phyloP scores from a whole-genome alignment of 2,113 vertebrate species.

The Macrotis lagotis region DNA sequence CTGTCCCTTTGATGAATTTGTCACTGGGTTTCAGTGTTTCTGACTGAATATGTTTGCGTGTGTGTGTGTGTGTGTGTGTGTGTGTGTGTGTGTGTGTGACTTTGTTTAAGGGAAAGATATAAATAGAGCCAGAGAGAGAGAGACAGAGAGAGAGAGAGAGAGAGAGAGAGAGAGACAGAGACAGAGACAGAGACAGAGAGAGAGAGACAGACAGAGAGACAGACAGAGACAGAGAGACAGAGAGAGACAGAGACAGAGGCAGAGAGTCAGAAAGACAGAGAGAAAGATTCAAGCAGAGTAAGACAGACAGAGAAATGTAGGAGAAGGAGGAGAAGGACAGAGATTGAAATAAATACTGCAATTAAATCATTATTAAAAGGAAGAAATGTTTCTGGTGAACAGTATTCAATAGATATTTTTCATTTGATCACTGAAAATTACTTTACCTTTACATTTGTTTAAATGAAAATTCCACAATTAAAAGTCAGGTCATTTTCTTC shows the following conservation, averaged over 20 bases:
- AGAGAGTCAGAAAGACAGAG: neutral
- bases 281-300: neutral
- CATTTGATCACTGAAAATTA: conserved; percentile 62
- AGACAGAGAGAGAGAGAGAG: neutral
- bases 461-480: conserved; percentile 26
- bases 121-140: too few relatives aligned
- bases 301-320: too few relatives aligned
- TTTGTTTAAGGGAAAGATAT: too few relatives aligned
- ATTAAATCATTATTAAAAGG: neutral
- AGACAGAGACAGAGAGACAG: neutral
- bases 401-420: conserved; percentile 65
- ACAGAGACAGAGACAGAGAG: neutral
- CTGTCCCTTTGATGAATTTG: neutral
- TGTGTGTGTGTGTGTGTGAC: too few relatives aligned
- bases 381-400: conserved; percentile 49
- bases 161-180: neutral
- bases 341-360: neutral
- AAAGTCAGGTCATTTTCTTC: conserved; percentile 57
- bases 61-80: too few relatives aligned
- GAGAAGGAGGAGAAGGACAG: too few relatives aligned
- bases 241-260: neutral
- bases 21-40: conserved; percentile 18
- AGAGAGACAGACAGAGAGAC: neutral
- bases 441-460: conserved; percentile 23
- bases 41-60: neutral